phyloP scores from a whole-genome alignment of 2,888 invertebrate genomes.

The Mimas tiliae region DNA sequence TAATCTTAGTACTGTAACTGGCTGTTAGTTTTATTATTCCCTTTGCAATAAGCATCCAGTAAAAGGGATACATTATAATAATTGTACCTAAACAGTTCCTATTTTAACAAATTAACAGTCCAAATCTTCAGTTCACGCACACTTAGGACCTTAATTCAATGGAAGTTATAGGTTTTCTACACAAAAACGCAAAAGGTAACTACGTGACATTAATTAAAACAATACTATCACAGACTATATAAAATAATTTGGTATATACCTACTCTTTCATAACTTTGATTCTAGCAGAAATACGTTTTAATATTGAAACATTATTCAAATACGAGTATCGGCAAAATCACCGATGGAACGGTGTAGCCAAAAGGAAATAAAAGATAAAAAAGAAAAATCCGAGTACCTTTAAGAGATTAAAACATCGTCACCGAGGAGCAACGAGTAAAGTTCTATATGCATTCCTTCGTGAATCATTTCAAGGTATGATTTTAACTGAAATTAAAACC shows the following conservation, averaged over 20 bases:
- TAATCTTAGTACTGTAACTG: neutral
- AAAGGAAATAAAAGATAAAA: too few relatives aligned
- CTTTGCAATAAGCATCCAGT: neutral
- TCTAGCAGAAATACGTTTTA: neutral
- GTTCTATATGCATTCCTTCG: neutral
- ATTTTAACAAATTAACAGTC: neutral
- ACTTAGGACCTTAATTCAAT: neutral
- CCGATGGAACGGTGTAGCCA: too few relatives aligned
- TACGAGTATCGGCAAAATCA: too few relatives aligned
- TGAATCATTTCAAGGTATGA: constrained; percentile 4
- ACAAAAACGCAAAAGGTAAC: neutral
- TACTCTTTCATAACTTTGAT: neutral
- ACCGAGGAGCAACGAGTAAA: neutral
- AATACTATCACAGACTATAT: constrained; percentile 17
- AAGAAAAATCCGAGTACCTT: too few relatives aligned
- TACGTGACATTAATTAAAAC: neutral
- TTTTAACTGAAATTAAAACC: constrained; percentile 50
- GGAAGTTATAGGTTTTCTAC: constrained; percentile 8
- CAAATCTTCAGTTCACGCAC: neutral
- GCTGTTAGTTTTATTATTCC: neutral
- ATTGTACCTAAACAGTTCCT: neutral
- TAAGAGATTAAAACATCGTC: neutral
- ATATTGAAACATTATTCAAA: constrained; percentile 1
- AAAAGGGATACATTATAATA: neutral
- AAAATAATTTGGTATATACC: neutral